Base-by-base conservation (phyloP, 1,140 invertebrate genomes). In the Agrypnia vestita region DNA sequence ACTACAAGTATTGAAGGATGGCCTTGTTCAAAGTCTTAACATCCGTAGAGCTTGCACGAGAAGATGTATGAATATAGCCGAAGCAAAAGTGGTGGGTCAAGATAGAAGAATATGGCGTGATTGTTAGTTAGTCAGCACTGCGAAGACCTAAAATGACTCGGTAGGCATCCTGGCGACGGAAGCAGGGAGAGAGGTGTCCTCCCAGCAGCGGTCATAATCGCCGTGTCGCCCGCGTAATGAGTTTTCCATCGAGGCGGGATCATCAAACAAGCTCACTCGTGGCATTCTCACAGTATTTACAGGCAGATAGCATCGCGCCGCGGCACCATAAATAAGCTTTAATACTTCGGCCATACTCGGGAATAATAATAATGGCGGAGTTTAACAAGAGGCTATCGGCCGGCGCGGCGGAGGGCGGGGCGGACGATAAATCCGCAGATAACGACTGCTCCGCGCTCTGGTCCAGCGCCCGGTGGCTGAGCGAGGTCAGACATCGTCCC, bases 231-330 rank as follows among this genome's bases (percentile, higher is more conserved):
- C 0, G 43, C n/a, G 67, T 55, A 55, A 19, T 55, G 47, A 51
- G 3, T 55, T 43, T 25, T 55, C 69, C 47, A 35, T 0, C 53
- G 51, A 19, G 35, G 71, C 74, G 55, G 74, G 44, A 19, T 17
- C 74, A 76, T 76, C 74, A 76, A 62, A 62, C 74, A 56, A 15
- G 25, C 17, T 21, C 74, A 64, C 74, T 74, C 21, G 71, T 74
- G 55, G 74, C 43, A 76, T 76, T 76, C 74, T 76, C 74, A 76
- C 74, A 76, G 74, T 76, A 76, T 76, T 76, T 76, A 76, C 74
- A 76, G 55, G 17, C 55, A 61, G 74, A 76, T 76, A 76, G 74
- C 74, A 76, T 76, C 74, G 25, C 55, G 59, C n/a, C n/a, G 74
- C 74, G 55, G 59, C 25, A 15, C 53, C 53, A 59, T 74, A 74